Evolutionary conservation across 1,140 invertebrate genomes (phyloP).

Genomic region (Bombus consobrinus): DNA sequence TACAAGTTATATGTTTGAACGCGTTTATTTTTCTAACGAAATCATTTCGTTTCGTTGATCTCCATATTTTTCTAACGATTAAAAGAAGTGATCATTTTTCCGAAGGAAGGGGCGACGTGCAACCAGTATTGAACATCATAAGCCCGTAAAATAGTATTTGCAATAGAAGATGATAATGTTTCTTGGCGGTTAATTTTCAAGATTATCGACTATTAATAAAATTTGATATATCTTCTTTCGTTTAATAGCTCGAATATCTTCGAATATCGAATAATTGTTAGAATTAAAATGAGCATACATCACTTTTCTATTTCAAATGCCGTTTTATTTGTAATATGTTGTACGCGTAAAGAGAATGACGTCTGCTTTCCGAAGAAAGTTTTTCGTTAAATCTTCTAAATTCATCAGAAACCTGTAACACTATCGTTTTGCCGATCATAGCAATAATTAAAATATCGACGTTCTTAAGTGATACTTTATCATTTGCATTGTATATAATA

Average conservation of each 20-base stretch:
- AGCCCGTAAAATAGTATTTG: constrained; percentile 7
- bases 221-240: not conserved
- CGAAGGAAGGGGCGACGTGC: constrained; percentile 43
- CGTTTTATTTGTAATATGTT: not conserved
- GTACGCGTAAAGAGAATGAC: no score
- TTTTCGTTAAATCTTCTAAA: not conserved
- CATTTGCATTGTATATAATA: constrained; percentile 42
- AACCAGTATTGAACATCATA: constrained; percentile 53
- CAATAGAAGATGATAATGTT: not conserved
- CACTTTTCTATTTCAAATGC: constrained; percentile 9
- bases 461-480: constrained; percentile 34
- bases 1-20: constrained; percentile 1
- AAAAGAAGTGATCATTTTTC: not conserved
- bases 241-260: not conserved
- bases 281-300: no score
- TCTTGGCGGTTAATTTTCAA: not conserved
- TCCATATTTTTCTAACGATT: constrained; percentile 36
- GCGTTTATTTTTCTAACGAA: constrained; percentile 30
- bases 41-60: constrained; percentile 46
- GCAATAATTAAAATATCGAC: constrained; percentile 34
- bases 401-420: not conserved
- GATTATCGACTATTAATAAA: no score
- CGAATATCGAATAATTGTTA: no score
- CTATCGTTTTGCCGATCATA: constrained; percentile 17
- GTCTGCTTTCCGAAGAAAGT: constrained; percentile 8